These are phyloP conservation scores for Anoplopoma fimbria DNA, from an alignment of 2,113 vertebrate species.

Conservation along the genomic window DNA sequence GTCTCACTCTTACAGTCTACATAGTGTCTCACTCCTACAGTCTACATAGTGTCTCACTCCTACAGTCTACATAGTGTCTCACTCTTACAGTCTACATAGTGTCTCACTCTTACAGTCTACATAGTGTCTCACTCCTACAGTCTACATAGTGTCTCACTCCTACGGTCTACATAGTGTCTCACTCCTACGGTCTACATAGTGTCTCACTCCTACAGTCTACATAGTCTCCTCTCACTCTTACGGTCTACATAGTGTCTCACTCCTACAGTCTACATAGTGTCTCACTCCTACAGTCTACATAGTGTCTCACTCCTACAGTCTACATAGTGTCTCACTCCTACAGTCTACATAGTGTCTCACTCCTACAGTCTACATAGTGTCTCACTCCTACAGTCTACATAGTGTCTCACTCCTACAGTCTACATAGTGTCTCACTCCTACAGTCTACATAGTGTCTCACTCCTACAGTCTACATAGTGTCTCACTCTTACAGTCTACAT, in stretches of 20 bases:
- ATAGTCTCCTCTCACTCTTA: too few species aligned
- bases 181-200: conserved; percentile 39
- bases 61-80: conserved; percentile 27
- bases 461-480: neutral
- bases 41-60: conserved; percentile 58
- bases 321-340: conserved; percentile 58
- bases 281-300: conserved; percentile 58
- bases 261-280: neutral
- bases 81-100: conserved; percentile 39
- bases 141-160: conserved; percentile 58
- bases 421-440: conserved; percentile 58
- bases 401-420: conserved; percentile 58
- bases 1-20: too few species aligned
- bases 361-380: neutral
- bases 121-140: too few species aligned
- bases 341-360: conserved; percentile 59
- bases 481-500: conserved; percentile 58
- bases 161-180: conserved; percentile 26
- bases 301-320: conserved; percentile 58
- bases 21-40: too few species aligned
- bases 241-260: conserved; percentile 58
- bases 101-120: too few species aligned
- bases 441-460: conserved; percentile 59
- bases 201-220: conserved; percentile 59
- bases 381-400: conserved; percentile 58